Evolutionary conservation across 2,113 vertebrate genomes (phyloP).

Genomic region (Tachysurus vachellii): DNA sequence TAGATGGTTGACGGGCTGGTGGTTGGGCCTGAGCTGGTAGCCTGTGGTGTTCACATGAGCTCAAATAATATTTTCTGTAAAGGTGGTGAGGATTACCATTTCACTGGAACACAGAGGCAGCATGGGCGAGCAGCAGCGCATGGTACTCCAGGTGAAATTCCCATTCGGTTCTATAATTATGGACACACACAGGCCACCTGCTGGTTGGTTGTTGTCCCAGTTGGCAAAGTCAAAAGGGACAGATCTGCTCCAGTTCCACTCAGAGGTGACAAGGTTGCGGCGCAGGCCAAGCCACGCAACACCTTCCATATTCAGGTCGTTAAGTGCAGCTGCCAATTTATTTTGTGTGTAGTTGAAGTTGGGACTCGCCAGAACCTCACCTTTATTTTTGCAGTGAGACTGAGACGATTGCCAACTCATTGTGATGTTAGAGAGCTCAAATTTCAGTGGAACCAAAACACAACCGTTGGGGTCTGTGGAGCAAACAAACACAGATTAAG

Average conservation of each 20-base stretch:
- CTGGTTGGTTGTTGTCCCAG: conserved; percentile 59
- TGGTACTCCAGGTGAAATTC: conserved; percentile 52
- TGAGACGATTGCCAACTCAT: conserved; percentile 58
- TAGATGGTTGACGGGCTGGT: neutral
- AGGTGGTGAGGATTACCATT: neutral
- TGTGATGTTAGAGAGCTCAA: neutral
- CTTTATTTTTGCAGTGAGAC: neutral
- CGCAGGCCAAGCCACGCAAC: conserved; percentile 69
- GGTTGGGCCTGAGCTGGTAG: neutral
- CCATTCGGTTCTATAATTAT: conserved; percentile 10
- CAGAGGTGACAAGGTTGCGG: conserved; percentile 46
- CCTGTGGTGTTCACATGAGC: no score
- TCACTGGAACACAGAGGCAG: conserved; percentile 58
- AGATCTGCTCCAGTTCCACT: conserved; percentile 67
- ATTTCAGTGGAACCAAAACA: neutral
- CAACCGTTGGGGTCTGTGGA: conserved; percentile 63
- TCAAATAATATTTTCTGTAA: accelerated
- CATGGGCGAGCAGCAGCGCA: conserved; percentile 58
- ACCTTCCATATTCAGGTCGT: accelerated
- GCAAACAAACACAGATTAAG: neutral
- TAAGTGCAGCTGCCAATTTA: neutral
- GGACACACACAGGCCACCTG: conserved; percentile 57
- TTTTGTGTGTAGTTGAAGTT: accelerated
- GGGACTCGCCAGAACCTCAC: conserved; percentile 52
- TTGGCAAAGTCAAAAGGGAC: neutral